A percentile compares a stretch with the other conserved stretches of the same genome.
phyloP scores from a whole-genome alignment of 2,888 invertebrate species.

The Brachynemurus nebulosus region DNA sequence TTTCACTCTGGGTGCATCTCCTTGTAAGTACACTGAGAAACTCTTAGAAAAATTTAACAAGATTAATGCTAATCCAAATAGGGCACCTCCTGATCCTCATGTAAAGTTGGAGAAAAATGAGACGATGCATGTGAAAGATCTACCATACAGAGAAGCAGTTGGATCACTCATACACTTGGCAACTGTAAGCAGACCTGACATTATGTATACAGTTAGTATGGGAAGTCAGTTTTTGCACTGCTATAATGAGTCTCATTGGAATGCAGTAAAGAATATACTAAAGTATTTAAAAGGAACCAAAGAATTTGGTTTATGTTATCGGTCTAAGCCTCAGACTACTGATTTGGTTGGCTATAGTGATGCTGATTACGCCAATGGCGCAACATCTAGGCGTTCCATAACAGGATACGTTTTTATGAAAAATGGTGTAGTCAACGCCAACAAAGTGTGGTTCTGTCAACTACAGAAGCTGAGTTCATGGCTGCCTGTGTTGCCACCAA shows the following conservation, averaged over 20 bases:
- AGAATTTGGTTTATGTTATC: slow-evolving; percentile 11
- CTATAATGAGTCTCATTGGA: slow-evolving; percentile 6
- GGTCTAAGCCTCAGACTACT: slow-evolving; percentile 9
- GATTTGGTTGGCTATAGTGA: slow-evolving; percentile 9
- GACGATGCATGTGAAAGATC: no score
- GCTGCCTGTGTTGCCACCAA: slow-evolving; percentile 17
- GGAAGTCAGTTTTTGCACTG: slow-evolving; percentile 8
- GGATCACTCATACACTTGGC: slow-evolving; percentile 8
- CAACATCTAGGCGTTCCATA: slow-evolving; percentile 7
- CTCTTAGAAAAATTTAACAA: no score
- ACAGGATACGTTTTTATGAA: slow-evolving; percentile 19
- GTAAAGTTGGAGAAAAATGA: no score
- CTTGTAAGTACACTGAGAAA: no score
- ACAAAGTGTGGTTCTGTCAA: slow-evolving; percentile 21
- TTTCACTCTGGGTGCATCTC: no score
- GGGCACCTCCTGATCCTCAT: no score
- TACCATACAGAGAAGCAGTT: slow-evolving; percentile 7
- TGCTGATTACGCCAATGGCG: slow-evolving; percentile 9
- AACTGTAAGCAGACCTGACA: slow-evolving; percentile 8
- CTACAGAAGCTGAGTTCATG: slow-evolving; percentile 22
- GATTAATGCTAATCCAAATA: no score
- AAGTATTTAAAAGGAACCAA: slow-evolving; percentile 17
- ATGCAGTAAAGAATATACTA: slow-evolving; percentile 14
- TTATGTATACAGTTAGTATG: slow-evolving; percentile 7
- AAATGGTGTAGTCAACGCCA: slow-evolving; percentile 15